Conservation (phyloP, 2,888 invertebrate genomes). For the Polydesmus complanatus region DNA sequence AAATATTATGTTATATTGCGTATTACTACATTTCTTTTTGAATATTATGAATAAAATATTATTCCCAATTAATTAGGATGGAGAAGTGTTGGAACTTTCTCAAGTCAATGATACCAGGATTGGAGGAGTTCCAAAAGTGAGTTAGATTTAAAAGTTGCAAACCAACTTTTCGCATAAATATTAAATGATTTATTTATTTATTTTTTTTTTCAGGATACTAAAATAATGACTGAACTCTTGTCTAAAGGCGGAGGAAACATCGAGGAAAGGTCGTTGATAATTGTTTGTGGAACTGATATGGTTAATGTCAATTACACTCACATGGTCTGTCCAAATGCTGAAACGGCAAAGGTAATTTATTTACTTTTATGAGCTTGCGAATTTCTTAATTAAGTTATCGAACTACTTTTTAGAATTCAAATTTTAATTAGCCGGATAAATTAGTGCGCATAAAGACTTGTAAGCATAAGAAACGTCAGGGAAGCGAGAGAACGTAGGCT, state of each 20-base stretch:
- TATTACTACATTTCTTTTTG: no score
- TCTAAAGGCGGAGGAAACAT: constrained; percentile 62
- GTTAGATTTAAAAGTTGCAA: constrained; percentile 20
- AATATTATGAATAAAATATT: constrained; percentile 5
- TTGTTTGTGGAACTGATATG: constrained; percentile 96
- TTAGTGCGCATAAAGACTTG: no score
- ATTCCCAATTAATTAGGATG: constrained; percentile 56
- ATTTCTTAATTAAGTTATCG: no score
- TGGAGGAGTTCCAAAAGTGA: constrained; percentile 82
- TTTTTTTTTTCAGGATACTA: constrained; percentile 50
- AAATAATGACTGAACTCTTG: constrained; percentile 57
- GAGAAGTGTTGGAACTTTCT: constrained; percentile 93
- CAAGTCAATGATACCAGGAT: constrained; percentile 95
- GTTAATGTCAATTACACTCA: constrained; percentile 98
- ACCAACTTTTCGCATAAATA: not conserved
- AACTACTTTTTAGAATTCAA: no score
- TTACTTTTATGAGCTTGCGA: no score
- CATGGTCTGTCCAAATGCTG: constrained; percentile 83
- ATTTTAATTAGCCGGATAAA: no score
- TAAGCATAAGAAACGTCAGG: no score
- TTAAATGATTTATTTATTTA: not conserved
- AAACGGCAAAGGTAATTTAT: constrained; percentile 71
- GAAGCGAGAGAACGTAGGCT: no score
- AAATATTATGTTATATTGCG: not conserved
- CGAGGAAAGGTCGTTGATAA: constrained; percentile 87